Evolutionary conservation across 2,888 invertebrate genomes (phyloP), one percentile per base, ranked within the genome.

Genomic region (Chrysomela aeneicollis): DNA sequence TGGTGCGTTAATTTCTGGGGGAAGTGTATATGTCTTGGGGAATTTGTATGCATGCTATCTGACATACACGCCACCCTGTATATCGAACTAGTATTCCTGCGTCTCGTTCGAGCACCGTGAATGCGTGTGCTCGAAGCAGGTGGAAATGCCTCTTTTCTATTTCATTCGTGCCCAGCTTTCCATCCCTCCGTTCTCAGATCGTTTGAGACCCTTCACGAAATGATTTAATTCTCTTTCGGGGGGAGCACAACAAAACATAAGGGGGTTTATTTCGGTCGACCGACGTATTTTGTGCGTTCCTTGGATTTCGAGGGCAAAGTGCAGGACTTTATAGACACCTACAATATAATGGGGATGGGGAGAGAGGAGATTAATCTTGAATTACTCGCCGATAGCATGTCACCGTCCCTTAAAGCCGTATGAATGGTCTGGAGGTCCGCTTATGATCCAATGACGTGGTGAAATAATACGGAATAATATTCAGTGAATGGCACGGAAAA

Each of bases 111-210:
- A 51, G 53, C 51, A 61, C 61, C 58, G 61, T 64, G 35, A 61
- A 58, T 26, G 15, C 64, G 61, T 58, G 61, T 58, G 61, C 49
- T 46, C 30, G 59, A 15, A 59, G 42, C 65, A 65, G 65, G 65
- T 65, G 65, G 21, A 59, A 65, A 61, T 65, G 65, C 19, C 61
- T 61, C 61, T 65, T 63, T 65, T 52, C 65, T 59, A 61, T 65
- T 65, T 59, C 35, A 51, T 54, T 32, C 61, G 59, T 65, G 61
- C 50, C 50, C 49, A 52, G 22, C 37, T 37, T 61, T 42, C 50
- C 22, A 22, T 30, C 19, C 59, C 54, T 61, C 32, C 54, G 30
- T 53, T 58, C 57, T 26, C 26, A 46, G 49, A 35, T 61, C 61
- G 61, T 65, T 61, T 59, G 61, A 49, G 59, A 59, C 61, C 65